These are phyloP conservation scores for Epinephelus cyanopodus DNA, from an alignment of 2,113 vertebrate genomes.

Conservation along the genomic window DNA sequence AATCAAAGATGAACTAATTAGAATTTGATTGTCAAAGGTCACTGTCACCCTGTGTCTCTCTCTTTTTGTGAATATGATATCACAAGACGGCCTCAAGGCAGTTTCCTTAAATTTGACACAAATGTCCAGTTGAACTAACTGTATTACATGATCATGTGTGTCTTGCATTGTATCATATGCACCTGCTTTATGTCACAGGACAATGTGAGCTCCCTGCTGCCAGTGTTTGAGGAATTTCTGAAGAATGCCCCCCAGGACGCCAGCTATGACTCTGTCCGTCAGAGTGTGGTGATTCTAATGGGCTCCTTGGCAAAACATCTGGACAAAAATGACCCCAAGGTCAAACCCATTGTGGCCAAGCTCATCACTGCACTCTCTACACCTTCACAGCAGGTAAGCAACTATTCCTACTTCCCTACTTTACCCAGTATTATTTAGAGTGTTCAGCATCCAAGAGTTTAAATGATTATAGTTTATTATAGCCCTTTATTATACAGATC, in stretches of 20 bases:
- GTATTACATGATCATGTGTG: background rate
- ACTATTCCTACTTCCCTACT: background rate
- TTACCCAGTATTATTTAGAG: too few species aligned
- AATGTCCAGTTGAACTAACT: too few species aligned
- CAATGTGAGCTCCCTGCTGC: constrained; percentile 95
- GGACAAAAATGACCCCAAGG: constrained; percentile 98
- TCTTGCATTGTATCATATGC: constrained; percentile 28
- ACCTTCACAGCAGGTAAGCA: constrained; percentile 94
- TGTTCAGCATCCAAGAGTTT: background rate
- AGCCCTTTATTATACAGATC: background rate
- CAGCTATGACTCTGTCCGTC: constrained; percentile 96
- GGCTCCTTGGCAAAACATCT: constrained; percentile 98
- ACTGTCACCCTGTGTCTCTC: too few species aligned
- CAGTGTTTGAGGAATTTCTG: constrained; percentile 98
- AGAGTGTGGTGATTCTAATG: constrained; percentile 99
- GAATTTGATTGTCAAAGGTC: too few species aligned
- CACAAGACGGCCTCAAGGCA: too few species aligned
- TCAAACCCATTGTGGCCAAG: constrained; percentile 98
- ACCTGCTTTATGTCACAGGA: constrained; percentile 83
- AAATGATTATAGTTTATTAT: background rate
- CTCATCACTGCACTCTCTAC: constrained; percentile 96
- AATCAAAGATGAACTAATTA: too few species aligned
- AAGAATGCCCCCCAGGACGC: constrained; percentile 96
- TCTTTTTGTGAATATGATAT: too few species aligned
- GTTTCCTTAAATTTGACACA: too few species aligned